A percentile compares a stretch with the other conserved stretches of the same genome.
Conservation (phyloP, 2,113 vertebrate genomes). For the Columba livia region DNA sequence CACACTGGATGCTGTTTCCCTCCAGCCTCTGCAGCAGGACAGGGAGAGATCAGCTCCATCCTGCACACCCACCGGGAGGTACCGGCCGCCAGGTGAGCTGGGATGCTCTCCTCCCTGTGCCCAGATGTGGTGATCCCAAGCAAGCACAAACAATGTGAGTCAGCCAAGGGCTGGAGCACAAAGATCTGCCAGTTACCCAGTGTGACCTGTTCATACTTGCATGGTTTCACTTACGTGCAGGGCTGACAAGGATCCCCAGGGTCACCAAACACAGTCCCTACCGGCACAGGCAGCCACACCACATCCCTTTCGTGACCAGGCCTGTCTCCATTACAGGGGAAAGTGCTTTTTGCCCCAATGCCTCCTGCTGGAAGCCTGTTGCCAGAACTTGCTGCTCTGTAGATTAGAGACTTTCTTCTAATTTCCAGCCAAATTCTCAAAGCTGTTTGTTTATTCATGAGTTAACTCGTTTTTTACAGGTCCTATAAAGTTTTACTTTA, state of each 20-base stretch:
- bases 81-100: accelerated
- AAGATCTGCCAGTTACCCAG: neutral
- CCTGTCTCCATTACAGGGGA: neutral
- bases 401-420: neutral
- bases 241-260: neutral
- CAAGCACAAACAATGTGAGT: neutral
- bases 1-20: neutral
- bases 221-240: neutral
- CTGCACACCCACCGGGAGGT: accelerated
- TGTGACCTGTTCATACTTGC: neutral
- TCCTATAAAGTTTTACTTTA: neutral
- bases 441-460: neutral
- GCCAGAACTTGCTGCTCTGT: neutral
- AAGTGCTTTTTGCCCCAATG: neutral
- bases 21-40: accelerated
- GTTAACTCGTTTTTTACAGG: neutral
- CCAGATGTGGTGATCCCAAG: neutral
- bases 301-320: neutral
- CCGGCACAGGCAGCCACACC: neutral
- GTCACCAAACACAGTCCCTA: neutral
- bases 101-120: neutral
- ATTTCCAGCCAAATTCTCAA: neutral
- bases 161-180: neutral
- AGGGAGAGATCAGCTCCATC: accelerated
- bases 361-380: neutral